Evolutionary conservation across 2,113 vertebrate species (phyloP), one percentile per base, ranked within the genome.

Genomic region (Limnothrissa miodon): DNA sequence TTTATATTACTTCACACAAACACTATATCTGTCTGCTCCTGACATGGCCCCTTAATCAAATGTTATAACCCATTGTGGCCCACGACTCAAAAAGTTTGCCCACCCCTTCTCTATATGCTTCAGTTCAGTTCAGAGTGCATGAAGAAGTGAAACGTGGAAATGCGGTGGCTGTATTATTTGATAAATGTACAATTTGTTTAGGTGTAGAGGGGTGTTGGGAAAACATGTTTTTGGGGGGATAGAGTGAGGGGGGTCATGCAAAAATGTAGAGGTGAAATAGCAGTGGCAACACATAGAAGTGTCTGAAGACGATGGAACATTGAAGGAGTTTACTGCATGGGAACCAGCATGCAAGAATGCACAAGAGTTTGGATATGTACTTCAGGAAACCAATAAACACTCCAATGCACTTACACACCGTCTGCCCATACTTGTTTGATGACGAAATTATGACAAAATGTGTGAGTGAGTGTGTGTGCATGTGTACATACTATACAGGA

Each of bases 291-390:
- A 17, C 46, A 48, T 1, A 48, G 17, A 3, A 6, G 21, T 23
- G 25, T 25, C 10, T 48, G 46, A 48, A 0, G 59, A 6, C 6
- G 42, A 42, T 42, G 23, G 0, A 62, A 9, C 59, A 7, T 0
- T 62, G n/a, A 29, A 29, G 59, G 59, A 25, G 23, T 62, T 62
- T 62, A 62, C 1, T 62, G 59, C 59, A 62, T 29, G 59, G 23
- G 59, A 25, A 3, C 5, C n/a, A 29, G 59, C 59, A 29, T 62
- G 4, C 59, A 84, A 80, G 19, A 56, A 80, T 29, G 2, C 42
- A 82, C 44, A 80, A 39, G 46, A 36, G 33, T 56, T 80, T 80
- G 80, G 53, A 70, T 11, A 45, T 33, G 39, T 45, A 81, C 8
- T 9, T 25, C 1, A 29, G 39, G 10, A 39, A 70, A 53, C 33